These are phyloP conservation scores for Trinorchestia longiramus DNA, from an alignment of 1,140 invertebrate species.

Conservation along the genomic window DNA sequence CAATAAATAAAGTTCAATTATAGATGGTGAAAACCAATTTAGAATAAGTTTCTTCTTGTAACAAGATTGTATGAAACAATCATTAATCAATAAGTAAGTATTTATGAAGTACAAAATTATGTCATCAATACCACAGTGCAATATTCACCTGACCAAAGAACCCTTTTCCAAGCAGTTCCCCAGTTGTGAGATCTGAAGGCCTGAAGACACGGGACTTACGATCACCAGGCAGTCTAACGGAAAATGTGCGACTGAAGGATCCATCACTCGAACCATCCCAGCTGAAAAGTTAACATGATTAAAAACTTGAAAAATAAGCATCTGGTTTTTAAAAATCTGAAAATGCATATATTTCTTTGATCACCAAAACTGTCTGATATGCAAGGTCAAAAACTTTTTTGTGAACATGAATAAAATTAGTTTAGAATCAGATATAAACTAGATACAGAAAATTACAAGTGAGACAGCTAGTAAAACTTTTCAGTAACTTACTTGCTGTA, in stretches of 20 bases:
- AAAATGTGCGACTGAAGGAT: slow-evolving; percentile 7
- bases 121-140: background rate
- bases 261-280: background rate
- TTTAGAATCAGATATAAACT: too few species aligned
- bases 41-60: background rate
- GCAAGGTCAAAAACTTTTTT: too few species aligned
- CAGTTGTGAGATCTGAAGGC: slow-evolving; percentile 88
- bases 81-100: too few species aligned
- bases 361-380: background rate
- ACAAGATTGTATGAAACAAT: too few species aligned
- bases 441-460: too few species aligned
- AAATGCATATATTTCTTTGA: background rate
- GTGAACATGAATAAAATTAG: too few species aligned
- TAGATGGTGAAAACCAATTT: too few species aligned
- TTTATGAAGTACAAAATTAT: too few species aligned
- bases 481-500: too few species aligned
- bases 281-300: background rate
- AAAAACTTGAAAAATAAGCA: background rate
- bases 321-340: background rate
- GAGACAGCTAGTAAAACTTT: too few species aligned
- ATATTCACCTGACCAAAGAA: slow-evolving; percentile 85
- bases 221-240: slow-evolving; percentile 17
- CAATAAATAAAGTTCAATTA: too few species aligned
- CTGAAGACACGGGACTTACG: slow-evolving; percentile 86
- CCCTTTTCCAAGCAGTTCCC: slow-evolving; percentile 89